These are phyloP conservation scores for Drymonia ruficornis DNA, from an alignment of 2,888 invertebrate species.

Conservation along the genomic window DNA sequence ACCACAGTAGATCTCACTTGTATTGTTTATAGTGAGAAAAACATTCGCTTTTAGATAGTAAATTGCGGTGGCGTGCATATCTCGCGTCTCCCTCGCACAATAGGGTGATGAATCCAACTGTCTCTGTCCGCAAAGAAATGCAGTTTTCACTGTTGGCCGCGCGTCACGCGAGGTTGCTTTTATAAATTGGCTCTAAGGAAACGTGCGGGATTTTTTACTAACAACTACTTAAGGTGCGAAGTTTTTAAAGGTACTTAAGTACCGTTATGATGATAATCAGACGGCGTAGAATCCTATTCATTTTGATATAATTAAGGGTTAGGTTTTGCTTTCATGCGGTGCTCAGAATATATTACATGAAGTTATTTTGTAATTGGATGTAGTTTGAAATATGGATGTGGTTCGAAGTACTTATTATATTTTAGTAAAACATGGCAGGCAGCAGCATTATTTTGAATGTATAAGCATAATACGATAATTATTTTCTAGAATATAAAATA, in stretches of 20 bases:
- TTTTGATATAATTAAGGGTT: slow-evolving; percentile 9
- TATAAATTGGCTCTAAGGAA: slow-evolving; percentile 44
- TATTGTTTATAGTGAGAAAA: slow-evolving; percentile 44
- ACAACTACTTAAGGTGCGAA: not conserved
- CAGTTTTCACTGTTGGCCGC: slow-evolving; percentile 65
- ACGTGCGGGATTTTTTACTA: slow-evolving; percentile 28
- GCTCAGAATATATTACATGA: not conserved
- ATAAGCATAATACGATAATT: too few relatives aligned
- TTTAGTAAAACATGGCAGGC: too few relatives aligned
- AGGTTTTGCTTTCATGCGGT: not conserved
- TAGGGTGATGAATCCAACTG: slow-evolving; percentile 9
- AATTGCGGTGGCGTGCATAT: slow-evolving; percentile 40
- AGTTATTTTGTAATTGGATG: not conserved
- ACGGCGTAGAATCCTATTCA: slow-evolving; percentile 15
- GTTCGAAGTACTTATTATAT: not conserved
- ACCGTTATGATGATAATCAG: slow-evolving; percentile 23
- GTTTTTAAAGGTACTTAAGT: slow-evolving; percentile 10
- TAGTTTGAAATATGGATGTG: not conserved
- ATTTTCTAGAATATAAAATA: not conserved
- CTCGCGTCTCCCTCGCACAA: slow-evolving; percentile 34
- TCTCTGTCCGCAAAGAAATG: slow-evolving; percentile 56
- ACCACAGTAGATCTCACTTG: slow-evolving; percentile 30
- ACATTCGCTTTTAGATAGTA: slow-evolving; percentile 46
- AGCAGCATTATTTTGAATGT: too few relatives aligned
- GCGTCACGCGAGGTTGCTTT: slow-evolving; percentile 56